Evolutionary conservation across 1,140 invertebrate species (phyloP).

Genomic region (Colletes latitarsis): DNA sequence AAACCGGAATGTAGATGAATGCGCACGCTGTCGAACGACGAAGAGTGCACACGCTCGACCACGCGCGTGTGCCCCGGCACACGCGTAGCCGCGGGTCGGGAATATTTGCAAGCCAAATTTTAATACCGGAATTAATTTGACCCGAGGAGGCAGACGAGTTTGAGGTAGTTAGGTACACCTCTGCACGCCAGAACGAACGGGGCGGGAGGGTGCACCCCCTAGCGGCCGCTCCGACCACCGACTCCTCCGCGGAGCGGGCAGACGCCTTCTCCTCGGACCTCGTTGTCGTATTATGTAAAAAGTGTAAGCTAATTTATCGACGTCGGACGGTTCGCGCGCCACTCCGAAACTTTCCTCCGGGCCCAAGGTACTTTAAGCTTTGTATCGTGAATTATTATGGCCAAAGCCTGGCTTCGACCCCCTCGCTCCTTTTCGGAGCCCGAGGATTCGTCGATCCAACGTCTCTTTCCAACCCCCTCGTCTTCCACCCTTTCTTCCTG

Average conservation of each 20-base stretch:
- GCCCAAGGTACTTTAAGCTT: slow-evolving; percentile 74
- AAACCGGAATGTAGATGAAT: slow-evolving; percentile 52
- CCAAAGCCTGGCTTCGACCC: slow-evolving; percentile 51
- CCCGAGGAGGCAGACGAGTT: slow-evolving; percentile 77
- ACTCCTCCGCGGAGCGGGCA: slow-evolving; percentile 12
- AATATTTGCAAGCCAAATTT: slow-evolving; percentile 83
- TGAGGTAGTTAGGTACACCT: slow-evolving; percentile 68
- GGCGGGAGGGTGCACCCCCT: slow-evolving; percentile 5
- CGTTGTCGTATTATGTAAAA: slow-evolving; percentile 68
- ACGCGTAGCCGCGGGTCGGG: slow-evolving; percentile 75
- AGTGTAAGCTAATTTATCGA: slow-evolving; percentile 72
- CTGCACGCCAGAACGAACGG: slow-evolving; percentile 29
- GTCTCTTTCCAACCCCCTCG: background rate
- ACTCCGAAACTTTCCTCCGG: slow-evolving; percentile 61
- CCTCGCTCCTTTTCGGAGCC: slow-evolving; percentile 49
- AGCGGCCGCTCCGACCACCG: slow-evolving; percentile 11
- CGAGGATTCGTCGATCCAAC: slow-evolving; percentile 45
- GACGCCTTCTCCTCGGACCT: slow-evolving; percentile 41
- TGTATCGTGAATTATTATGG: slow-evolving; percentile 78
- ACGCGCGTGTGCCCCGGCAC: slow-evolving; percentile 60
- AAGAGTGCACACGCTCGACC: slow-evolving; percentile 37
- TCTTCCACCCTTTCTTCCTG: background rate
- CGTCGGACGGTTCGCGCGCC: slow-evolving; percentile 45
- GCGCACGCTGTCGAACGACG: slow-evolving; percentile 45
- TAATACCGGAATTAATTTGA: slow-evolving; percentile 82